These are phyloP conservation scores for Acipenser transmontanus DNA, from an alignment of 2,797 vertebrate genomes.

Conservation along the genomic window DNA sequence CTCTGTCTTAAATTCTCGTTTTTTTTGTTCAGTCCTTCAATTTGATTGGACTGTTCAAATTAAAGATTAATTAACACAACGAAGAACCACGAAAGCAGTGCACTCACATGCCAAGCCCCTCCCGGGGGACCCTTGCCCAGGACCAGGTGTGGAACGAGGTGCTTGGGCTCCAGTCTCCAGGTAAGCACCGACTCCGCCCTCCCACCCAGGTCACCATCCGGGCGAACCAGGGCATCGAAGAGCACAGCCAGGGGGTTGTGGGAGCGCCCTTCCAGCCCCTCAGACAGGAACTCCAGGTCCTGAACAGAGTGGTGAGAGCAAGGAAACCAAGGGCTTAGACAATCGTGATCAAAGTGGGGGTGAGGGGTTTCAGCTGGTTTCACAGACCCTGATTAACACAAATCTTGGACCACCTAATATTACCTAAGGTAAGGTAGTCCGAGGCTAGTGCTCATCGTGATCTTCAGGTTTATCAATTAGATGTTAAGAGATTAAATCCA, in stretches of 20 bases:
- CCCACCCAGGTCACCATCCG: constrained; percentile 62
- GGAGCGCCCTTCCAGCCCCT: constrained; percentile 67
- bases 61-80: not conserved
- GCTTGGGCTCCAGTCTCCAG: constrained; percentile 45
- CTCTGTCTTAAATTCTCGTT: not conserved
- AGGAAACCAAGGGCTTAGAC: too few relatives aligned
- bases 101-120: constrained; percentile 68
- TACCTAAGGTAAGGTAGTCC: too few relatives aligned
- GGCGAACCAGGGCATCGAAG: constrained; percentile 60
- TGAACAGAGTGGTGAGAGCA: constrained; percentile 18
- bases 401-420: too few relatives aligned
- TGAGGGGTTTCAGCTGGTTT: too few relatives aligned
- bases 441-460: too few relatives aligned
- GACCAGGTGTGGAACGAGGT: constrained; percentile 57
- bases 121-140: constrained; percentile 59
- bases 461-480: too few relatives aligned
- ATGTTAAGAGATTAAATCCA: too few relatives aligned
- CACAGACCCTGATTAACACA: too few relatives aligned
- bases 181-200: constrained; percentile 52
- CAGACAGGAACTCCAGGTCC: constrained; percentile 69
- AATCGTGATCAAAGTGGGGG: too few relatives aligned
- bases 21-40: not conserved
- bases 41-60: not conserved
- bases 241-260: constrained; percentile 60
- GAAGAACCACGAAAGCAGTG: not conserved